Conservation (phyloP, 2,797 vertebrate genomes). For the Pitangus sulphuratus region DNA sequence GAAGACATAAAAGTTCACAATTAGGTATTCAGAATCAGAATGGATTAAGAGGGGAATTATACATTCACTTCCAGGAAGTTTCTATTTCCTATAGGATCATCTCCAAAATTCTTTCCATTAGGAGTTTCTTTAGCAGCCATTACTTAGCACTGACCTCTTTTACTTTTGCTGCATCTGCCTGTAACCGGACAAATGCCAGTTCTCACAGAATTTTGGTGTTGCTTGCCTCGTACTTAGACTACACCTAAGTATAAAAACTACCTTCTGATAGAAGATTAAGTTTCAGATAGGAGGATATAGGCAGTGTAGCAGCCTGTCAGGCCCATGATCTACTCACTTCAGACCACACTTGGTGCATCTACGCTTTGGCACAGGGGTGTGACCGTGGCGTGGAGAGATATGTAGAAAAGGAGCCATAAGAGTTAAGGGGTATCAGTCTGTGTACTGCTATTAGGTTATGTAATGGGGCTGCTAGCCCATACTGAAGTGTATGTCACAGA, state of each 20-base stretch:
- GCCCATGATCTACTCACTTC: background rate
- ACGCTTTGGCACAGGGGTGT: background rate
- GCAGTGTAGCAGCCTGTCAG: background rate
- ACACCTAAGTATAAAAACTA: background rate
- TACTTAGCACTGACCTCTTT: background rate
- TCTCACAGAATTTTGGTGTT: background rate
- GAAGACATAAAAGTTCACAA: background rate
- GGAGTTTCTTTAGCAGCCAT: background rate
- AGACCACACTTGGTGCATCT: background rate
- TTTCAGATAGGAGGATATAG: background rate
- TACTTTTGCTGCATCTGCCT: background rate
- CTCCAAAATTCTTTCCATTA: background rate
- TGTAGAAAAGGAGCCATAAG: background rate
- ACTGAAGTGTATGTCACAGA: background rate
- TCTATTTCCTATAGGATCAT: background rate
- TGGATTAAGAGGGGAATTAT: background rate
- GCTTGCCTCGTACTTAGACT: fast-evolving
- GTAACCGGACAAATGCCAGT: background rate
- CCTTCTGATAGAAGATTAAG: background rate
- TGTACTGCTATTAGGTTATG: background rate
- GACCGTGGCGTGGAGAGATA: too few relatives aligned
- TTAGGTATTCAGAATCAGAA: background rate
- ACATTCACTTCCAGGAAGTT: background rate
- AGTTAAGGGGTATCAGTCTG: background rate
- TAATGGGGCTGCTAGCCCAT: background rate